These are phyloP conservation scores for Lepilemur septentrionalis DNA, from an alignment of 2,797 vertebrate species.

Conservation along the genomic window DNA sequence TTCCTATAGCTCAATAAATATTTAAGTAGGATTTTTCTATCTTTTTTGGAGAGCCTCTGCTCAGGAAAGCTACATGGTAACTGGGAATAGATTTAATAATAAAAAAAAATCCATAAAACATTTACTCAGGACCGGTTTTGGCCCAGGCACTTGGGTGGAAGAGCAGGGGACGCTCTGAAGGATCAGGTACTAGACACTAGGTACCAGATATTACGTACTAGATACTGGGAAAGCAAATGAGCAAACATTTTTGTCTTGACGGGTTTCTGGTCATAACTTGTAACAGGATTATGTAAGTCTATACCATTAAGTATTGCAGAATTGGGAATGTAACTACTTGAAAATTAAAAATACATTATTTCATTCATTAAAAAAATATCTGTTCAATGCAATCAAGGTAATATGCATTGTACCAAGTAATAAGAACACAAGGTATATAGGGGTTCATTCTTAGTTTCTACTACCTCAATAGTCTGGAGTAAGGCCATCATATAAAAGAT, in stretches of 20 bases:
- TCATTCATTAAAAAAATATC: background rate
- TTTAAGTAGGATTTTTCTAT: background rate
- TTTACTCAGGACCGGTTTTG: background rate
- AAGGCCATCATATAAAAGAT: background rate
- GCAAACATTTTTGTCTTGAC: background rate
- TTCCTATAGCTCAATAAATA: background rate
- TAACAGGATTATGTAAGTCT: background rate
- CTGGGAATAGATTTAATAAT: background rate
- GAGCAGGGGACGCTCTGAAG: background rate
- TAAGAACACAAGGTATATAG: background rate
- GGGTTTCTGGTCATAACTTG: background rate
- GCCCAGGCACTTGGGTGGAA: background rate
- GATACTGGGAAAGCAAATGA: background rate
- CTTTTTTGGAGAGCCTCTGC: background rate
- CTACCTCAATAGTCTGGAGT: background rate
- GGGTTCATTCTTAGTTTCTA: background rate
- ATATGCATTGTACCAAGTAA: background rate
- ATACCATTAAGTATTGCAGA: background rate
- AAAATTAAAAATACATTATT: background rate
- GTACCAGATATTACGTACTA: background rate
- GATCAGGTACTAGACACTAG: background rate
- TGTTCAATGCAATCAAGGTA: background rate
- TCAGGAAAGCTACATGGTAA: background rate
- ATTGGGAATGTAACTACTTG: background rate
- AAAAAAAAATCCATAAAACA: background rate